Conservation (phyloP, 2,797 vertebrate genomes). For the Brachymystax lenok region DNA sequence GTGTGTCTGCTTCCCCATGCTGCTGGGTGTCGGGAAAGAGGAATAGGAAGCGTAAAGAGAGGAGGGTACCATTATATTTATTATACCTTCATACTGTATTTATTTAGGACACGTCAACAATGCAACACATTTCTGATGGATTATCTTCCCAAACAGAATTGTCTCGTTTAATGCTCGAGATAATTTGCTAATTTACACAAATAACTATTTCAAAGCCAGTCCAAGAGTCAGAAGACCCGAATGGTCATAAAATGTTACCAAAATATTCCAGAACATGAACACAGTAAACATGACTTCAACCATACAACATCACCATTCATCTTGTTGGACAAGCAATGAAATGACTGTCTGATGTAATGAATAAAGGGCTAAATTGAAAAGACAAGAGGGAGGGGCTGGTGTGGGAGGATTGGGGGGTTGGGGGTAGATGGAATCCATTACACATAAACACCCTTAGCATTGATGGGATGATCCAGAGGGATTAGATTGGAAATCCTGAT, state of each 20-base stretch:
- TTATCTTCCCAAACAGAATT: background rate
- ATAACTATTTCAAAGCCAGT: constrained; percentile 9
- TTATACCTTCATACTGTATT: background rate
- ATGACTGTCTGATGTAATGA: constrained; percentile 52
- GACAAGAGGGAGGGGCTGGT: constrained; percentile 33
- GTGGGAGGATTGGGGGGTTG: constrained; percentile 26
- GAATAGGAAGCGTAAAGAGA: background rate
- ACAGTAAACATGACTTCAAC: background rate
- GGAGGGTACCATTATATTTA: background rate
- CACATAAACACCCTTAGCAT: constrained; percentile 74
- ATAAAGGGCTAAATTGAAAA: constrained; percentile 15
- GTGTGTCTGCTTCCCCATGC: constrained; percentile 69
- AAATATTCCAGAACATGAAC: background rate
- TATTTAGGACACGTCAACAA: background rate
- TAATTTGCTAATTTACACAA: background rate
- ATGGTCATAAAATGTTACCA: background rate
- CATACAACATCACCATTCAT: background rate
- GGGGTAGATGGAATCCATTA: constrained; percentile 73
- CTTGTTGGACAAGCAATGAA: constrained; percentile 34
- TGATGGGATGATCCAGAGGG: constrained; percentile 77
- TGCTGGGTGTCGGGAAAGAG: constrained; percentile 37
- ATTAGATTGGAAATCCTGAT: constrained; percentile 77
- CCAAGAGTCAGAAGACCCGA: constrained; percentile 24
- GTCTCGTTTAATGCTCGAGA: background rate
- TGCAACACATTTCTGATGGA: background rate